Conservation (phyloP, 2,797 vertebrate genomes). For the Macrochelys suwanniensis region DNA sequence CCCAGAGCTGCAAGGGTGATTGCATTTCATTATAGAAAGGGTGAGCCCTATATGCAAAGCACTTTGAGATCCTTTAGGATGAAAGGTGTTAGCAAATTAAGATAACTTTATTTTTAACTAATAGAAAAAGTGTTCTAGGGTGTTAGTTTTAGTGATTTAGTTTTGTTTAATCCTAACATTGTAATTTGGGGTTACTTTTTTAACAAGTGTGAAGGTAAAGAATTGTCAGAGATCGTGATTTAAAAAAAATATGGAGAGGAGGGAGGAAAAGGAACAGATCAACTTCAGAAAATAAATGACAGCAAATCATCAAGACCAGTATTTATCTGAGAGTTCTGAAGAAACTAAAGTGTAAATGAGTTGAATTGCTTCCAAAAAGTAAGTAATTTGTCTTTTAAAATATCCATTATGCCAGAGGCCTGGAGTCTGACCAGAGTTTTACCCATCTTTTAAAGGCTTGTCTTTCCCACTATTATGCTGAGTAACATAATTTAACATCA, state of each 20-base stretch:
- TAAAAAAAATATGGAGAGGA: neutral
- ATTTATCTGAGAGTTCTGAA: neutral
- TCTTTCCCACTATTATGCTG: too few species aligned
- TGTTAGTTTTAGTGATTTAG: neutral
- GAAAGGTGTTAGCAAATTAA: neutral
- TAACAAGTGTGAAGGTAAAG: neutral
- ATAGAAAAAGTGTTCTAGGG: neutral
- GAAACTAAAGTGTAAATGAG: neutral
- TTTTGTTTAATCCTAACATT: neutral
- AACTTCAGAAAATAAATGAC: neutral
- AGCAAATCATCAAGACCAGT: neutral
- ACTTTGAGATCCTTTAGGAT: neutral
- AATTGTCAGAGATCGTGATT: neutral
- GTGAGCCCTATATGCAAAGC: too few species aligned
- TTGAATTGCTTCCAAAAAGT: neutral
- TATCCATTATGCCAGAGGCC: neutral
- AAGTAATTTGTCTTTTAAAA: neutral
- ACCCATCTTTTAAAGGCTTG: neutral
- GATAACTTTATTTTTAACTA: neutral
- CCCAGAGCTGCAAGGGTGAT: neutral
- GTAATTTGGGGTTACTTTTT: neutral
- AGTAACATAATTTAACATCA: too few species aligned
- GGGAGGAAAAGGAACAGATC: accelerated
- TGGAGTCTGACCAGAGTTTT: neutral
- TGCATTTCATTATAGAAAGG: too few species aligned